phyloP scores from a whole-genome alignment of 2,888 invertebrate genomes.

The Barypeithes pellucidus region DNA sequence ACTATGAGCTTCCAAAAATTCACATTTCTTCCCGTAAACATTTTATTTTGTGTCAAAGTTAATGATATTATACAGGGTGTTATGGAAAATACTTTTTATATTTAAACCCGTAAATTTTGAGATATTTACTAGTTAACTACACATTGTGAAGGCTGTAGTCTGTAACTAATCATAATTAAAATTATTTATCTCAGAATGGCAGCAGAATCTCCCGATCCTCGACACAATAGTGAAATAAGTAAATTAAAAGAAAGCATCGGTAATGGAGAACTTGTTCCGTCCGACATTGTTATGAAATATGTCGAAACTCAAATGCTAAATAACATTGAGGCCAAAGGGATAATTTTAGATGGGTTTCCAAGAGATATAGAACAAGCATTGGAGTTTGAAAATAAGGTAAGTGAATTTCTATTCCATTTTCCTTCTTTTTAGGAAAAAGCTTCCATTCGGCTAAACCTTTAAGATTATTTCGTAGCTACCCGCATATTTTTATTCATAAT shows the following conservation, averaged over 20 bases:
- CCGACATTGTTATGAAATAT: slow-evolving; percentile 84
- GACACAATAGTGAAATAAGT: slow-evolving; percentile 64
- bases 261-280: slow-evolving; percentile 86
- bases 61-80: too few species aligned
- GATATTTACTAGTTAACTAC: too few species aligned
- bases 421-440: too few species aligned
- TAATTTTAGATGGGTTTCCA: slow-evolving; percentile 96
- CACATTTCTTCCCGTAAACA: too few species aligned
- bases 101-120: too few species aligned
- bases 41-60: too few species aligned
- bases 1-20: too few species aligned
- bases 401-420: slow-evolving; percentile 12
- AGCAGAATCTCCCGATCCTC: slow-evolving; percentile 75
- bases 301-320: slow-evolving; percentile 80
- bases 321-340: slow-evolving; percentile 79
- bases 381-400: slow-evolving; percentile 91
- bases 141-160: too few species aligned
- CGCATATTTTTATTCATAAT: too few species aligned
- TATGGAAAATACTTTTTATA: too few species aligned
- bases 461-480: too few species aligned
- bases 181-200: slow-evolving; percentile 65
- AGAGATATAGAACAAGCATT: slow-evolving; percentile 91
- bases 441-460: too few species aligned
- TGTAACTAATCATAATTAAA: not conserved
- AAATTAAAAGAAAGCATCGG: slow-evolving; percentile 80